A percentile compares a stretch with the other conserved stretches of the same genome.
Conservation (phyloP, 92 coral and sea anemone species). For the Parazoanthus swiftii region DNA sequence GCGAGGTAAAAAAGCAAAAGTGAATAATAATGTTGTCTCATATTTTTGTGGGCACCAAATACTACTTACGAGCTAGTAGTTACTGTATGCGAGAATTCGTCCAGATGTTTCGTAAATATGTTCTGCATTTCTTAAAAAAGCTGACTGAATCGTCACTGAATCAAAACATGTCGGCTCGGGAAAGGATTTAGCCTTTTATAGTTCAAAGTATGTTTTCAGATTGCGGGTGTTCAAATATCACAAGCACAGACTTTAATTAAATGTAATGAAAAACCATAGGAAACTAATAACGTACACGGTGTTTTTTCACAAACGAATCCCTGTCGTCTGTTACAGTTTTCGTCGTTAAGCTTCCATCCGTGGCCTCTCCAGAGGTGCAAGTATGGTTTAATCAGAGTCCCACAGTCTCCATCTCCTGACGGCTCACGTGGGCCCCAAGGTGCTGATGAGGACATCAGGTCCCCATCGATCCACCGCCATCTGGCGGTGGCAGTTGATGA, state of each 20-base stretch:
- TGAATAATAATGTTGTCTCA: too few relatives aligned
- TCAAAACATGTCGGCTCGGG: too few relatives aligned
- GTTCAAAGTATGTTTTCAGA: too few relatives aligned
- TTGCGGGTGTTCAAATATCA: background rate
- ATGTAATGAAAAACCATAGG: background rate
- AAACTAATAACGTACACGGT: background rate
- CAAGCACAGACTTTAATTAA: background rate
- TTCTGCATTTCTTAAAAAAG: too few relatives aligned
- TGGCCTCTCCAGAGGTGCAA: background rate
- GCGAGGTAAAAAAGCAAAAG: too few relatives aligned
- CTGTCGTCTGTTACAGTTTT: slow-evolving; percentile 5
- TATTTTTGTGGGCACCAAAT: too few relatives aligned
- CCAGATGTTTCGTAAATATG: too few relatives aligned
- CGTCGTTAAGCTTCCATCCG: slow-evolving; percentile 50
- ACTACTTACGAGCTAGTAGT: too few relatives aligned
- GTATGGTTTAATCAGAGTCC: slow-evolving; percentile 1
- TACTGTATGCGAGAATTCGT: too few relatives aligned
- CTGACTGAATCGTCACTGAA: too few relatives aligned
- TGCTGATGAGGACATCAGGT: background rate
- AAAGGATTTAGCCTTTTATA: too few relatives aligned
- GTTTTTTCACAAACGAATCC: slow-evolving; percentile 59
- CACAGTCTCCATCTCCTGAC: slow-evolving; percentile 1
- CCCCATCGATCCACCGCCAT: background rate
- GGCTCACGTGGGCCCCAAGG: slow-evolving; percentile 14
- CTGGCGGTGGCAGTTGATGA: background rate